Evolutionary conservation across 2,888 invertebrate species (phyloP).

Genomic region (Nesidiocoris tenuis): DNA sequence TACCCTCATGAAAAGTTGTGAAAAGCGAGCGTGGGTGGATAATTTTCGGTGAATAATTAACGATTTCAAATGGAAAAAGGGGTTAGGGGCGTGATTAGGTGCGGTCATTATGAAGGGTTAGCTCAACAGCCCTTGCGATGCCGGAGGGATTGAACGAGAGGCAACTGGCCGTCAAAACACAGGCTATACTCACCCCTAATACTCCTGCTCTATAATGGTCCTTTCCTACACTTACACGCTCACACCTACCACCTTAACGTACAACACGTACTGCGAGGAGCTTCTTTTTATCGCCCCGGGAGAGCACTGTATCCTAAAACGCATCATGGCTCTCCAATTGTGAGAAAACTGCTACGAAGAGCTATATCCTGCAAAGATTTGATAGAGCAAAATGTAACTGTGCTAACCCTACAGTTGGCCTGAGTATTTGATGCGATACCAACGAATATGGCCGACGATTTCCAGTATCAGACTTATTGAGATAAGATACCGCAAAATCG

Average conservation of each 20-base stretch:
- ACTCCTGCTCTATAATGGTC: not conserved
- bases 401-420: too few relatives aligned
- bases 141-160: not conserved
- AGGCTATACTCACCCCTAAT: not conserved
- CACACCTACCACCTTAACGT: not conserved
- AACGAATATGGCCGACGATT: too few relatives aligned
- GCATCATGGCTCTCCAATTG: not conserved
- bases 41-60: conserved; percentile 37
- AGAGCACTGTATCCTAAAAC: not conserved
- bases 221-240: not conserved
- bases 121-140: conserved; percentile 12
- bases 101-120: conserved; percentile 36
- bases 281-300: conserved; percentile 30
- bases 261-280: not conserved
- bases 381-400: too few relatives aligned
- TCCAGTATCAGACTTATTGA: too few relatives aligned
- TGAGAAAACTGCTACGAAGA: not conserved
- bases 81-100: conserved; percentile 33
- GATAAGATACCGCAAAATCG: too few relatives aligned
- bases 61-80: conserved; percentile 22
- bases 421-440: too few relatives aligned
- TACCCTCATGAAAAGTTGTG: conserved; percentile 24
- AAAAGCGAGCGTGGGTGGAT: conserved; percentile 9
- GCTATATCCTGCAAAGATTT: too few relatives aligned
- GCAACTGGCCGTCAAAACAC: conserved; percentile 23